These are phyloP conservation scores for Eciton burchellii DNA, from an alignment of 1,140 invertebrate genomes.

Conservation along the genomic window DNA sequence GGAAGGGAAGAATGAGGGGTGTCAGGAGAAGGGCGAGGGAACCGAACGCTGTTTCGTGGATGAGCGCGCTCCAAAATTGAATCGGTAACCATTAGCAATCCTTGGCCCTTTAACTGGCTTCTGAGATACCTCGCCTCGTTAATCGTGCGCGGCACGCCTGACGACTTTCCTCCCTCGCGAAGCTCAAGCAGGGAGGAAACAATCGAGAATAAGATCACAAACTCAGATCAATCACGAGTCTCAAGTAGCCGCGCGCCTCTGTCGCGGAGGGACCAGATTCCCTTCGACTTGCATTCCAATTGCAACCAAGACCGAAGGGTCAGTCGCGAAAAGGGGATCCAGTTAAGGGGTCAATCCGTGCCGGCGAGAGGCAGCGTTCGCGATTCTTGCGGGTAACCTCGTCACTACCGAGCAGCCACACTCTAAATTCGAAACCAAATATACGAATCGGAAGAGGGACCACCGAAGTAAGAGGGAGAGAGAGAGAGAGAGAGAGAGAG, in stretches of 20 bases:
- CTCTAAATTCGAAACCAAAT: slow-evolving; percentile 84
- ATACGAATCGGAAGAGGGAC: slow-evolving; percentile 70
- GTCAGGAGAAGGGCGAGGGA: slow-evolving; percentile 12
- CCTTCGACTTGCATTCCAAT: background rate
- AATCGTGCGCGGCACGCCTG: no score
- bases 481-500: background rate
- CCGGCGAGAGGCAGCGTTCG: slow-evolving; percentile 45
- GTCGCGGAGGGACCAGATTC: background rate
- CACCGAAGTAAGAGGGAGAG: background rate
- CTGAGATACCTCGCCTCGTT: background rate
- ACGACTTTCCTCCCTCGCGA: no score
- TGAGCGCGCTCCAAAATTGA: slow-evolving; percentile 52
- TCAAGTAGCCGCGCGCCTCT: background rate
- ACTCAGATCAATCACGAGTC: background rate
- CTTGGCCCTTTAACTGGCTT: slow-evolving; percentile 31
- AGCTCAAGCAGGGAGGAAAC: no score
- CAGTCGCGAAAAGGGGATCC: background rate
- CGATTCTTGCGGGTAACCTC: slow-evolving; percentile 72
- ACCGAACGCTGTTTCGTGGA: slow-evolving; percentile 42
- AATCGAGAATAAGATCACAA: background rate
- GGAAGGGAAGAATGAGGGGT: slow-evolving; percentile 10
- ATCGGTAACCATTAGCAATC: slow-evolving; percentile 30
- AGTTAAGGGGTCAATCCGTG: slow-evolving; percentile 45
- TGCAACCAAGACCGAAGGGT: background rate
- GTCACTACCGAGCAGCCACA: slow-evolving; percentile 80